phyloP scores from a whole-genome alignment of 2,888 invertebrate species.

The Lycophotia porphyrea region DNA sequence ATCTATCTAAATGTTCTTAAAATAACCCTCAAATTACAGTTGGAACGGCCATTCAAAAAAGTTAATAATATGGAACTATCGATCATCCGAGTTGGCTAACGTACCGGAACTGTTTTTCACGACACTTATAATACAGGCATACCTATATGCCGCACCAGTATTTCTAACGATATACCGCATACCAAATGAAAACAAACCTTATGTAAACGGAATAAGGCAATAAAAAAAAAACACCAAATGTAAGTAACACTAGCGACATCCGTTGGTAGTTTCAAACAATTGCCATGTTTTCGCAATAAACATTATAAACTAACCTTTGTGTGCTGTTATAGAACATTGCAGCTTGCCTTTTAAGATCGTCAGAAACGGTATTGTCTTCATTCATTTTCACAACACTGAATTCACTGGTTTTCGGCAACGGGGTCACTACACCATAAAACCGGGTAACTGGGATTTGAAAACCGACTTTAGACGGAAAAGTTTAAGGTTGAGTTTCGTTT shows the following conservation, averaged over 20 bases:
- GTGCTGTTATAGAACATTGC: slow-evolving; percentile 88
- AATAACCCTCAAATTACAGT: slow-evolving; percentile 30
- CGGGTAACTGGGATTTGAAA: slow-evolving; percentile 31
- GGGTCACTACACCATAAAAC: slow-evolving; percentile 66
- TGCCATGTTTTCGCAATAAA: slow-evolving; percentile 62
- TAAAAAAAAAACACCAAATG: slow-evolving; percentile 28
- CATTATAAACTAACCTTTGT: slow-evolving; percentile 80
- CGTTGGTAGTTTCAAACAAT: slow-evolving; percentile 69
- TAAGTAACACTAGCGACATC: slow-evolving; percentile 60
- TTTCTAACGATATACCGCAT: slow-evolving; percentile 21
- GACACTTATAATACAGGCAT: slow-evolving; percentile 51
- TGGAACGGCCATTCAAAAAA: slow-evolving; percentile 26
- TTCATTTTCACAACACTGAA: slow-evolving; percentile 78
- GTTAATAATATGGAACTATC: slow-evolving; percentile 55
- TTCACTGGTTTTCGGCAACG: slow-evolving; percentile 53
- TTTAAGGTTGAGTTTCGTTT: slow-evolving; percentile 63
- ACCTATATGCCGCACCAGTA: slow-evolving; percentile 30
- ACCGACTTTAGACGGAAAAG: slow-evolving; percentile 45
- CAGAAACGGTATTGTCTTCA: slow-evolving; percentile 84
- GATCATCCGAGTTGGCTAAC: slow-evolving; percentile 41
- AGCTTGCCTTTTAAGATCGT: slow-evolving; percentile 86
- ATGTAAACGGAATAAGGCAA: slow-evolving; percentile 29
- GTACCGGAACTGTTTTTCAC: slow-evolving; percentile 63
- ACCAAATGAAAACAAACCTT: slow-evolving; percentile 52
- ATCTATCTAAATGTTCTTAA: background rate